phyloP scores from a whole-genome alignment of 2,888 invertebrate genomes.

The Dynastes tityus region DNA sequence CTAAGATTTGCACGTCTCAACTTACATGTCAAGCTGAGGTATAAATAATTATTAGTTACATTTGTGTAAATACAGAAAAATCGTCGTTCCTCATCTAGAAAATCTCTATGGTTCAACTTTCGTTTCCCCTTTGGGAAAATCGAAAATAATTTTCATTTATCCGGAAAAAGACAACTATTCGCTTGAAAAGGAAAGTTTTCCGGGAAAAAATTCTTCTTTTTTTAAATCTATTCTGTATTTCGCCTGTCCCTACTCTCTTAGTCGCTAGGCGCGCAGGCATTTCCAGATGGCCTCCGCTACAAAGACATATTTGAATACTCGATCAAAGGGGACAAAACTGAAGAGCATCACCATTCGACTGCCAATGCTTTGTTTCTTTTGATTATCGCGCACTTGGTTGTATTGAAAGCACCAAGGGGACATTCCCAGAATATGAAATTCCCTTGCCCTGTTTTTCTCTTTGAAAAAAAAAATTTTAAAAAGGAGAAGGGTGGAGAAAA shows the following conservation, averaged over 20 bases:
- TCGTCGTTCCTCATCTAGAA: too few relatives aligned
- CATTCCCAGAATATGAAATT: slow-evolving; percentile 63
- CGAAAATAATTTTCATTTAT: too few relatives aligned
- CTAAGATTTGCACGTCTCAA: background rate
- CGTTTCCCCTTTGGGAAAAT: too few relatives aligned
- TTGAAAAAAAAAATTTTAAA: slow-evolving; percentile 55
- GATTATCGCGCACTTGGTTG: slow-evolving; percentile 64
- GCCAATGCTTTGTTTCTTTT: slow-evolving; percentile 65
- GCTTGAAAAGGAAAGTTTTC: slow-evolving; percentile 17
- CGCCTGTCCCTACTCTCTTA: background rate
- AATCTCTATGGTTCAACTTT: too few relatives aligned
- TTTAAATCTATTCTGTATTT: slow-evolving; percentile 48
- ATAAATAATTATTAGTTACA: background rate
- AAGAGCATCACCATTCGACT: slow-evolving; percentile 61
- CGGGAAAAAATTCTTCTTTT: slow-evolving; percentile 57
- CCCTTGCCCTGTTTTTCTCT: slow-evolving; percentile 53
- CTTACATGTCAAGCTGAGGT: too few relatives aligned
- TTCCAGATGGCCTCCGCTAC: slow-evolving; percentile 61
- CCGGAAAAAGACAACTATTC: too few relatives aligned
- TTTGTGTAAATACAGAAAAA: too few relatives aligned
- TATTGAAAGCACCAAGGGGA: slow-evolving; percentile 56
- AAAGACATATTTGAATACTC: slow-evolving; percentile 66
- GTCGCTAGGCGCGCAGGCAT: slow-evolving; percentile 32
- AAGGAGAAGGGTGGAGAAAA: background rate
- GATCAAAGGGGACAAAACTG: slow-evolving; percentile 62